A percentile compares a stretch with the other conserved stretches of the same genome.
phyloP scores from a whole-genome alignment of 2,888 invertebrate species.

The Ceriagrion tenellum region DNA sequence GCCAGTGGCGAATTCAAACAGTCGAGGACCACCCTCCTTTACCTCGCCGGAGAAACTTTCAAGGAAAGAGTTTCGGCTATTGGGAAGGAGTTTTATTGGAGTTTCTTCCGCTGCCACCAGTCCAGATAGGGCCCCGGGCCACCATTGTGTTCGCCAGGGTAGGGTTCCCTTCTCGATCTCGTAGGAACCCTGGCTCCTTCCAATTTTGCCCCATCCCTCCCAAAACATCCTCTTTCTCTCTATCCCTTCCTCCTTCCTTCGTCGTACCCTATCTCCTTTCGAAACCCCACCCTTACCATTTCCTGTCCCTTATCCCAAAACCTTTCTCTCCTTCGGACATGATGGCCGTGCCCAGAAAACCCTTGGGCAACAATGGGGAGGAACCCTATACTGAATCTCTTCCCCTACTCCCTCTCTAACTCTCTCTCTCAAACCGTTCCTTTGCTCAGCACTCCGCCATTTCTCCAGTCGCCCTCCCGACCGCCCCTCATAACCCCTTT shows the following conservation, averaged over 20 bases:
- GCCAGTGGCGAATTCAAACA: neutral
- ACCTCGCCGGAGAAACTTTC: neutral
- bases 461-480: neutral
- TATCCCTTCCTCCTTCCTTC: neutral
- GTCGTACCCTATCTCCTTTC: neutral
- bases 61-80: neutral
- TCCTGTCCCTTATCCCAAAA: slow-evolving; percentile 2
- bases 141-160: neutral
- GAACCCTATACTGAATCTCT: slow-evolving; percentile 15
- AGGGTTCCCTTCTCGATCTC: neutral
- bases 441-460: neutral
- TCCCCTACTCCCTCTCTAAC: neutral
- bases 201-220: neutral
- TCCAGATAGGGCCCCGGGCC: neutral
- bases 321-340: slow-evolving; percentile 41
- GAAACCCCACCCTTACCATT: neutral
- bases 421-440: neutral
- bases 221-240: neutral
- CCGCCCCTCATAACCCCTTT: neutral
- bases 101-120: neutral
- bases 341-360: slow-evolving; percentile 42
- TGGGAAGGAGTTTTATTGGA: neutral
- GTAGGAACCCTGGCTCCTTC: neutral
- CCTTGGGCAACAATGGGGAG: slow-evolving; percentile 48
- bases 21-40: neutral